These are phyloP conservation scores for Dicrostonyx torquatus DNA, from an alignment of 2,797 vertebrate species.

Conservation along the genomic window DNA sequence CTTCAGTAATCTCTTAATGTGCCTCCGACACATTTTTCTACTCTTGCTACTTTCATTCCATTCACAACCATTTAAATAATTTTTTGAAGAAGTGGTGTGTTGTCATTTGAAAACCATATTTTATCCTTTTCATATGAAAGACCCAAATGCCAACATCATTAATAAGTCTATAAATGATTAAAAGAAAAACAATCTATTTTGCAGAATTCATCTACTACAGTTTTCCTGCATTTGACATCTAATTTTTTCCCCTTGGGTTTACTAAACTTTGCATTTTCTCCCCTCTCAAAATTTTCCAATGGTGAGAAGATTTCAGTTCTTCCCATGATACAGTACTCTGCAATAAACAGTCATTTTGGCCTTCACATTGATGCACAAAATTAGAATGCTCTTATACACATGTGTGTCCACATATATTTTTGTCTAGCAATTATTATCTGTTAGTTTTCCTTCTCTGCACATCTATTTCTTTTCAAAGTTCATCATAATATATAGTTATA, in stretches of 20 bases:
- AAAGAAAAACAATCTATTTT: neutral
- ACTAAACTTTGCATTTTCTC: neutral
- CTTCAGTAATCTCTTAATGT: neutral
- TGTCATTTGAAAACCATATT: neutral
- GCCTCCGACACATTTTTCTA: neutral
- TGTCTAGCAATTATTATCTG: neutral
- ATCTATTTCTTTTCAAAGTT: neutral
- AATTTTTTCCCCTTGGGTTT: neutral
- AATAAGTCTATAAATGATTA: neutral
- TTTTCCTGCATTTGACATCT: neutral
- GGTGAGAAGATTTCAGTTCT: neutral
- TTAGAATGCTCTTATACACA: neutral
- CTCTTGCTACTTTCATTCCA: neutral
- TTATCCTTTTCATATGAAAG: neutral
- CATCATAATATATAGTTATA: neutral
- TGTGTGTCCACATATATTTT: neutral
- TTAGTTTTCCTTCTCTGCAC: neutral
- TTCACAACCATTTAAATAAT: neutral
- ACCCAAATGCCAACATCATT: neutral
- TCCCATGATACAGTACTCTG: neutral
- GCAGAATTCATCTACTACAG: neutral
- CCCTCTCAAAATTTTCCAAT: neutral
- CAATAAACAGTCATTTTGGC: neutral
- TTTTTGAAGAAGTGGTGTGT: neutral
- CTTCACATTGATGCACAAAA: neutral